Evolutionary conservation across 2,113 vertebrate species (phyloP).

Genomic region (Athene noctua): DNA sequence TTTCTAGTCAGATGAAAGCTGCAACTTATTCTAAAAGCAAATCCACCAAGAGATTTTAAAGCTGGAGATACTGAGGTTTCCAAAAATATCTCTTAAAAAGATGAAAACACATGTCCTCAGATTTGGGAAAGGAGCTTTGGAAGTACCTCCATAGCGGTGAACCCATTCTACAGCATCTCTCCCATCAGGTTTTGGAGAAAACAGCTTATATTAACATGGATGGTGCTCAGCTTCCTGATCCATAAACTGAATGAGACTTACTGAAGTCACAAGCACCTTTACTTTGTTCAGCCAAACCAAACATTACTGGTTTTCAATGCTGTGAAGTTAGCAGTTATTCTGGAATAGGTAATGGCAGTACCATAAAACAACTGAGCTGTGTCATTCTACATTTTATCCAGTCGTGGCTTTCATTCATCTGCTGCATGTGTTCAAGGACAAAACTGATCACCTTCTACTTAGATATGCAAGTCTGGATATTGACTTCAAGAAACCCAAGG

Average conservation of each 20-base stretch:
- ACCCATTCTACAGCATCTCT: neutral
- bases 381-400: neutral
- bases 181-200: neutral
- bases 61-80: neutral
- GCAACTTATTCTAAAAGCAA: neutral
- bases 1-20: neutral
- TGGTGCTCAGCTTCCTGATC: neutral
- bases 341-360: neutral
- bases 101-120: neutral
- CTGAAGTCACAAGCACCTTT: neutral
- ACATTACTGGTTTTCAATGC: neutral
- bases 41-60: neutral
- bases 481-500: neutral
- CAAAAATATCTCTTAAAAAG: neutral
- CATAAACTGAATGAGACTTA: neutral
- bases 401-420: neutral
- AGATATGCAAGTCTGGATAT: neutral
- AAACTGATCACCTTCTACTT: neutral
- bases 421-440: neutral
- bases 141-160: neutral
- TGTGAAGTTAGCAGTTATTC: neutral
- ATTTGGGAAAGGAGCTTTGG: neutral
- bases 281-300: neutral
- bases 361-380: neutral
- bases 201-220: neutral